Conservation (phyloP, 2,797 vertebrate species). For the Emys orbicularis region DNA sequence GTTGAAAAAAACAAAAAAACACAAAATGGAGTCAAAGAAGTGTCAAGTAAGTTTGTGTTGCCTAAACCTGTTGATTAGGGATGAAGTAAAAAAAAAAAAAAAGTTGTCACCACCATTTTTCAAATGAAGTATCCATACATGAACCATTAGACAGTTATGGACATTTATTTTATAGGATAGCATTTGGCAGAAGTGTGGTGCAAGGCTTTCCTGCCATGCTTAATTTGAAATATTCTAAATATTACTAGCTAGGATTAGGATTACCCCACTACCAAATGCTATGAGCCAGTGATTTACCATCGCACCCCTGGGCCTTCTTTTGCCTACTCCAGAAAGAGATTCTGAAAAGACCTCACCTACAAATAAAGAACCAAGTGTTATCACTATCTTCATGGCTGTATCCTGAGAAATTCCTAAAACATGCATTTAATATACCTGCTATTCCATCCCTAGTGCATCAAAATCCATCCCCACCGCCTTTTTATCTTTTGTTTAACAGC, state of each 20-base stretch:
- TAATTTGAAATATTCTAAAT: neutral
- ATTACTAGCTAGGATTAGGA: neutral
- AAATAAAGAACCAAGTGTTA: neutral
- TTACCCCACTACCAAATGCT: neutral
- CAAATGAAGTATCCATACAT: neutral
- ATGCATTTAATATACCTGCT: neutral
- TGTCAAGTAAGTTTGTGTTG: neutral
- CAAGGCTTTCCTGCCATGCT: neutral
- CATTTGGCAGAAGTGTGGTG: neutral
- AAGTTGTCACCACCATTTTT: neutral
- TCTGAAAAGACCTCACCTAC: neutral
- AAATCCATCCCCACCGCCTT: neutral
- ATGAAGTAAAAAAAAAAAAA: neutral
- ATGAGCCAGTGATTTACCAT: neutral
- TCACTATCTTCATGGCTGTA: neutral
- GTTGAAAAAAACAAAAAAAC: neutral
- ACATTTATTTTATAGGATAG: neutral
- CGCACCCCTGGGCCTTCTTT: fast-evolving
- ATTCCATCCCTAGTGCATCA: neutral
- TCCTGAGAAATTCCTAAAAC: neutral
- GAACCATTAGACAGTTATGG: neutral
- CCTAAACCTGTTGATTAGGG: neutral
- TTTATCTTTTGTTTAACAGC: neutral
- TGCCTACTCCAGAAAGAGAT: neutral
- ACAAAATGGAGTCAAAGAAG: neutral